Evolutionary conservation across 2,113 vertebrate species (phyloP).

Genomic region (Microcebus ravelobensis): DNA sequence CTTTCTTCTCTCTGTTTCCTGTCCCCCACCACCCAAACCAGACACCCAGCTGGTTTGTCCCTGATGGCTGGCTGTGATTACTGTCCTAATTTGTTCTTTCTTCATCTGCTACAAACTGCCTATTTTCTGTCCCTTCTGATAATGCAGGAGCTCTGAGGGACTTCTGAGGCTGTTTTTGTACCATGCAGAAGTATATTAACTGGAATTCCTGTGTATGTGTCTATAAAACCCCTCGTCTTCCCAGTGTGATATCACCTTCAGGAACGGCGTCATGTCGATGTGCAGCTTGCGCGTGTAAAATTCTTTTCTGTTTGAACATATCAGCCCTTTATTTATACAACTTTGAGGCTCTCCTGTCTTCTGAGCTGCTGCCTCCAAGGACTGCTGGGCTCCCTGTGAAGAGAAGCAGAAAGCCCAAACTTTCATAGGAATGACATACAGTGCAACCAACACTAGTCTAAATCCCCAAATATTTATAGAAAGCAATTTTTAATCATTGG

Average conservation of each 20-base stretch:
- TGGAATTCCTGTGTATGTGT: slow-evolving; percentile 64
- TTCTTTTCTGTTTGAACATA: slow-evolving; percentile 82
- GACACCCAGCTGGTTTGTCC: slow-evolving; percentile 69
- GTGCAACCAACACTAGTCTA: slow-evolving; percentile 30
- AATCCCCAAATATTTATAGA: slow-evolving; percentile 79
- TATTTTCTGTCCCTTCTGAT: slow-evolving; percentile 76
- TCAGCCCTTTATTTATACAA: slow-evolving; percentile 81
- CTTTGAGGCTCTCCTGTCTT: slow-evolving; percentile 81
- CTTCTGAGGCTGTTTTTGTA: slow-evolving; percentile 78
- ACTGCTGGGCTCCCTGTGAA: slow-evolving; percentile 81
- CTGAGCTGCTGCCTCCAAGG: slow-evolving; percentile 73
- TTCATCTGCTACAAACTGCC: slow-evolving; percentile 75
- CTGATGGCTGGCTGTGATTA: slow-evolving; percentile 72
- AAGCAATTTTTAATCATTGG: slow-evolving; percentile 66
- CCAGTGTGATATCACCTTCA: slow-evolving; percentile 80
- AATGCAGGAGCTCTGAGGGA: slow-evolving; percentile 65
- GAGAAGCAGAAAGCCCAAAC: slow-evolving; percentile 78
- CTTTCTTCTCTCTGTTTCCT: slow-evolving; percentile 61
- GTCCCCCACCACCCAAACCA: slow-evolving; percentile 56
- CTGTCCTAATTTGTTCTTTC: slow-evolving; percentile 78
- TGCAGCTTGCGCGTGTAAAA: slow-evolving; percentile 72
- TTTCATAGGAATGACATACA: slow-evolving; percentile 74
- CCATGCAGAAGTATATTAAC: slow-evolving; percentile 73
- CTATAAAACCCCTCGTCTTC: slow-evolving; percentile 74
- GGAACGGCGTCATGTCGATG: slow-evolving; percentile 77